Percentiles rank a stretch among this genome's conserved stretches.
phyloP scores from a whole-genome alignment of 2,888 invertebrate genomes.

The Lacanobia wlatinum region DNA sequence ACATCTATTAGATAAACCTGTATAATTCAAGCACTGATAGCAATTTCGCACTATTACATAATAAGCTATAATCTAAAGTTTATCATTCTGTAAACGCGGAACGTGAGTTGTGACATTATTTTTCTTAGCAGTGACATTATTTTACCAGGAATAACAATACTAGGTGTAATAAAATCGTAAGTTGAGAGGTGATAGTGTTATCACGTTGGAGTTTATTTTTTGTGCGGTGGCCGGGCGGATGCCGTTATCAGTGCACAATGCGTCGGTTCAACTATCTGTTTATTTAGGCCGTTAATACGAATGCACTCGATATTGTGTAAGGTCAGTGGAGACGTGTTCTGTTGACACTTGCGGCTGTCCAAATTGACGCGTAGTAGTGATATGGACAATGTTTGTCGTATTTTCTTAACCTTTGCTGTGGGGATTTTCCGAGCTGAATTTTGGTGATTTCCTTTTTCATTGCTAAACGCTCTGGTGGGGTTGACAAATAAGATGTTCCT shows the following conservation, averaged over 20 bases:
- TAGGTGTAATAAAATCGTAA: slow-evolving; percentile 57
- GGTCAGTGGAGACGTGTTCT: slow-evolving; percentile 80
- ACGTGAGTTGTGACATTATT: slow-evolving; percentile 49
- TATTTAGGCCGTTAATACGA: slow-evolving; percentile 76
- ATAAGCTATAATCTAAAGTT: slow-evolving; percentile 25
- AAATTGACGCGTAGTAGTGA: slow-evolving; percentile 34
- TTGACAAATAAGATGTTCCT: not conserved
- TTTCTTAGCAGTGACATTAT: slow-evolving; percentile 41
- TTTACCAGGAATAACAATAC: slow-evolving; percentile 53
- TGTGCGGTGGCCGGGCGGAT: slow-evolving; percentile 82
- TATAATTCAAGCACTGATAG: slow-evolving; percentile 11
- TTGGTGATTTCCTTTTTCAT: not conserved
- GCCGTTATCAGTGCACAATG: slow-evolving; percentile 79
- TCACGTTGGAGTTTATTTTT: slow-evolving; percentile 70
- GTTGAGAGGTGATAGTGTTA: slow-evolving; percentile 73
- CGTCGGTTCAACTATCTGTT: slow-evolving; percentile 74
- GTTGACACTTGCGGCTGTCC: slow-evolving; percentile 58
- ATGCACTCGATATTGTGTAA: slow-evolving; percentile 80
- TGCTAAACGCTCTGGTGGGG: not conserved
- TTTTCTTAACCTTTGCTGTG: slow-evolving; percentile 20
- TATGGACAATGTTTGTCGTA: slow-evolving; percentile 1
- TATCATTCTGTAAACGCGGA: slow-evolving; percentile 33
- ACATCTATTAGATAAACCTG: slow-evolving; percentile 26
- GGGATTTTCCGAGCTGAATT: slow-evolving; percentile 25
- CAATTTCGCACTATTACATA: slow-evolving; percentile 38